Percentiles rank a stretch among this genome's conserved stretches.
Conservation (phyloP, 2,797 vertebrate genomes). For the Halcyon chelicuti region DNA sequence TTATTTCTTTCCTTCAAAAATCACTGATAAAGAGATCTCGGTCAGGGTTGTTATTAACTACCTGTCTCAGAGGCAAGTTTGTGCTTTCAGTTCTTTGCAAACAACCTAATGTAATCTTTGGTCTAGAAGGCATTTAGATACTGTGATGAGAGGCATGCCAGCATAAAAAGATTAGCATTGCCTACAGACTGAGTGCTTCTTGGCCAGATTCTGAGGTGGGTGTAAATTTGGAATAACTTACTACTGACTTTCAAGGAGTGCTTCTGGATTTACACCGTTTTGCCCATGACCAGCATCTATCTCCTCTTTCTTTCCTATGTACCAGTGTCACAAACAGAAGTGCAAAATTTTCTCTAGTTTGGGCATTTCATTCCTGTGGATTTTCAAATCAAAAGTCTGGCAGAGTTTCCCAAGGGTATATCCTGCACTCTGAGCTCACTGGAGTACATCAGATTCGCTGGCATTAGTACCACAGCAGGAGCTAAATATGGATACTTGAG, state of each 20-base stretch:
- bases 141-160: background rate
- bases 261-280: background rate
- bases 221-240: background rate
- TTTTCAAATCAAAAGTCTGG: slow-evolving; percentile 60
- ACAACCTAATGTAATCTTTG: slow-evolving; percentile 20
- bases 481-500: slow-evolving; percentile 49
- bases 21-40: slow-evolving; percentile 22
- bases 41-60: slow-evolving; percentile 19
- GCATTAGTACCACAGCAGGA: slow-evolving; percentile 38
- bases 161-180: background rate
- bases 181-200: background rate
- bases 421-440: slow-evolving; percentile 31
- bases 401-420: slow-evolving; percentile 19
- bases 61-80: background rate
- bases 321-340: slow-evolving; percentile 33
- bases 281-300: background rate
- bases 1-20: background rate
- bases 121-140: slow-evolving; percentile 6
- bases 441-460: slow-evolving; percentile 29
- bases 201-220: background rate
- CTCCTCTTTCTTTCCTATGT: background rate
- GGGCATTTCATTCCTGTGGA: background rate
- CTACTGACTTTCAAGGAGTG: background rate
- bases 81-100: slow-evolving; percentile 13
- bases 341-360: slow-evolving; percentile 25